Conservation (phyloP, 1,140 invertebrate species). For the Philotrypesis tridentata region DNA sequence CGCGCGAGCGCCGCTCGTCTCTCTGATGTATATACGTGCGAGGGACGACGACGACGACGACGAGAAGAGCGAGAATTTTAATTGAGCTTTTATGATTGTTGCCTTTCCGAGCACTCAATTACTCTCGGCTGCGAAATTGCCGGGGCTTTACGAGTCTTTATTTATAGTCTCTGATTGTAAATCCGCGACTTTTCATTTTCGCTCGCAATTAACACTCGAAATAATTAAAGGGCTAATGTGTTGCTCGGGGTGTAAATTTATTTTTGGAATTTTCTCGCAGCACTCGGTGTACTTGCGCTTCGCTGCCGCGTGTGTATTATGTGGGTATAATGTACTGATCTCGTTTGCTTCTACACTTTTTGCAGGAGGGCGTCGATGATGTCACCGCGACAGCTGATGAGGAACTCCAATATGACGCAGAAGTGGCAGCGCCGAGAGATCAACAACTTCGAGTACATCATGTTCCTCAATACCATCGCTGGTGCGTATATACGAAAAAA, state of each 20-base stretch:
- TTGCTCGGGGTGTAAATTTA: background rate
- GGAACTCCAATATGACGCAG: slow-evolving; percentile 99
- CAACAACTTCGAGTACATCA: slow-evolving; percentile 99
- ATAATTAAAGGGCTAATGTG: no score
- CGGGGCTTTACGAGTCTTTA: background rate
- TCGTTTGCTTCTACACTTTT: slow-evolving; percentile 52
- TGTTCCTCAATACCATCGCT: slow-evolving; percentile 99
- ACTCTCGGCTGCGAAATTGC: background rate
- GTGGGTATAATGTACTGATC: background rate
- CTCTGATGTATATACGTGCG: background rate
- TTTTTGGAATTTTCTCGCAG: background rate
- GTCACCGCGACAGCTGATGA: slow-evolving; percentile 97
- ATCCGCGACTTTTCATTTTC: background rate
- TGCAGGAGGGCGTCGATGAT: slow-evolving; percentile 96
- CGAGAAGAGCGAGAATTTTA: slow-evolving; percentile 29
- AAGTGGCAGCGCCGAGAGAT: slow-evolving; percentile 99
- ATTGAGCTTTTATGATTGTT: slow-evolving; percentile 12
- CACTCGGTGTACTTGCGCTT: no score
- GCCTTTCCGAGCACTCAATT: slow-evolving; percentile 25
- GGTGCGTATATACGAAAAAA: slow-evolving; percentile 81
- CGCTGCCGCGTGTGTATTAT: background rate
- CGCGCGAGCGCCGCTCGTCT: background rate
- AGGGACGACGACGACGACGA: no score
- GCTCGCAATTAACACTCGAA: background rate
- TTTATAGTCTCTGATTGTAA: background rate